Base-by-base conservation (phyloP, 2,113 vertebrate species). In the Paradoxurus hermaphroditus region DNA sequence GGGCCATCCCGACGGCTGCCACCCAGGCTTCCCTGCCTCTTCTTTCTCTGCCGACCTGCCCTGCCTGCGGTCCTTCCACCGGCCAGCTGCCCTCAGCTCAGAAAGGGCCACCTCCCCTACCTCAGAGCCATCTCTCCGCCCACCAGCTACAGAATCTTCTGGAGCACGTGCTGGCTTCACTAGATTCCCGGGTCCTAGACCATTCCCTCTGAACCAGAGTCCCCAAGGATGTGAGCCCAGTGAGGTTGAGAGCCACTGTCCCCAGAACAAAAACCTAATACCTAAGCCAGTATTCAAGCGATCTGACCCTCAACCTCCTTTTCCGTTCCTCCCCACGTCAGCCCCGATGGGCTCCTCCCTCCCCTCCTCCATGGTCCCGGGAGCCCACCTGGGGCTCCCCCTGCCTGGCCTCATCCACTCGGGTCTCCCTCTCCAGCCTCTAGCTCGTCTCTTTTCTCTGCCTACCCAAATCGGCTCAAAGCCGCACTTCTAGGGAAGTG, bases 401-500 rank as follows among this genome's bases (percentile, higher is more conserved):
- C 27, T 18, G 0, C 0, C 34, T 49, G 41, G 16, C 27, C 36
- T 65, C n/a, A 31, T 13, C 31, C 7, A 34, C 29, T 15, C 4
- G 31, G 11, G 23, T 84, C n/a, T 53, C 46, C n/a, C 49, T 86
- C 21, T 3, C 41, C 39, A 77, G 4, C 16, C 85, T n/a, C 78
- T 77, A 46, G 68, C 12, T 44, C 34, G 39, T 36, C 59, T n/a
- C 34, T 92, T 75, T 83, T 14, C 59, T 84, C 56, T 53, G 77
- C 19, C 15, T 46, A 29, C 49, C 62, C 62, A 73, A 62, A 46
- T 18, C 21, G 67, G 39, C 21, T 83, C n/a, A 27, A 68, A 51
- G 68, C 41, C 62, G 15, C 31, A 36, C 44, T 72, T 36, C 75
- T 53, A 39, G 21, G 53, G 44, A 51, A 70, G 65, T 1, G 2